These are phyloP conservation scores for Polypedilum vanderplanki DNA, from an alignment of 1,140 invertebrate species.

Conservation along the genomic window DNA sequence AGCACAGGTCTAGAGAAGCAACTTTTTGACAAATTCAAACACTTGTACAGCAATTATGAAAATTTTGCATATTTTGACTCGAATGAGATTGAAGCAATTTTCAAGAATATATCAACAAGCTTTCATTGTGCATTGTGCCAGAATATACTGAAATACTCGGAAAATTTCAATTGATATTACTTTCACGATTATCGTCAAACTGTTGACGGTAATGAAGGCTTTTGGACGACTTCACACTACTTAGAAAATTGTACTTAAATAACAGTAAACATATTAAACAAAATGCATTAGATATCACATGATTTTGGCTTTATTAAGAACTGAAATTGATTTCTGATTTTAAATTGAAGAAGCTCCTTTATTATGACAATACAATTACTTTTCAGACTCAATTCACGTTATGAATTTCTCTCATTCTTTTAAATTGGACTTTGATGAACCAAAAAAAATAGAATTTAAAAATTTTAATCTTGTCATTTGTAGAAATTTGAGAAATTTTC, in stretches of 20 bases:
- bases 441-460: no score
- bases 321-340: no score
- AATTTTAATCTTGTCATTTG: no score
- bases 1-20: conserved; percentile 38
- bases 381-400: no score
- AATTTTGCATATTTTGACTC: not conserved
- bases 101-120: not conserved
- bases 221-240: not conserved
- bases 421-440: no score
- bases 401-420: no score
- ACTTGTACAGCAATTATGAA: conserved; percentile 32
- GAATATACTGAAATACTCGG: conserved; percentile 4
- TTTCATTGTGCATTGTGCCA: conserved; percentile 26
- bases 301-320: no score
- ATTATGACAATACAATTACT: no score
- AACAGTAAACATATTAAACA: no score
- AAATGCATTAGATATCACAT: no score
- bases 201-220: not conserved
- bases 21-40: conserved; percentile 42
- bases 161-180: conserved; percentile 25
- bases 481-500: no score
- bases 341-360: no score
- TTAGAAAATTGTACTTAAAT: conserved; percentile 1
- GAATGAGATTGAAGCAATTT: conserved; percentile 9
- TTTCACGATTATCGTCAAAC: not conserved